Percentiles rank a stretch among this genome's conserved stretches.
Conservation (phyloP, 2,113 vertebrate genomes). For the Colius striatus region DNA sequence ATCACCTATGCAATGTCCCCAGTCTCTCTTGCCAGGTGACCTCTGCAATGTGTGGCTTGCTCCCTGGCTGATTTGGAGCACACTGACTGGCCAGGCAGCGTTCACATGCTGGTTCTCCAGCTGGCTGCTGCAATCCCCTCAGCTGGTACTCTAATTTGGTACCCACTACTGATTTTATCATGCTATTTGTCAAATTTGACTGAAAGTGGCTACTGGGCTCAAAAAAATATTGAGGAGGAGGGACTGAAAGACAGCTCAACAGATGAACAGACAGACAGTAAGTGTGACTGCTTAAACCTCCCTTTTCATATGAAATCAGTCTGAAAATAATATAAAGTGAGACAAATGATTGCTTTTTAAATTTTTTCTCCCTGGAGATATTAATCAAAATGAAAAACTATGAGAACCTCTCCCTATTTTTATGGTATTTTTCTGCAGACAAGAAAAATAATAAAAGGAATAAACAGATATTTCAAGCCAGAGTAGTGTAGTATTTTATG, state of each 20-base stretch:
- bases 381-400: not conserved
- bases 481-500: not conserved
- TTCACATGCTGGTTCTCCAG: not conserved
- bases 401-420: not conserved
- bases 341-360: not conserved
- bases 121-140: not conserved
- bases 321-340: slow-evolving; percentile 2
- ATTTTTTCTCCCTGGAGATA: not conserved
- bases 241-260: slow-evolving; percentile 3
- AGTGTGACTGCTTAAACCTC: not conserved
- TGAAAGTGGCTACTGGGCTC: slow-evolving; percentile 16
- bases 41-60: not conserved
- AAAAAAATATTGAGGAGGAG: not conserved
- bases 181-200: slow-evolving; percentile 26
- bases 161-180: not conserved
- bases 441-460: not conserved
- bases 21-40: not conserved
- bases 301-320: not conserved
- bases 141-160: not conserved
- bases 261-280: slow-evolving; percentile 19
- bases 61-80: not conserved
- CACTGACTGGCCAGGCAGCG: not conserved
- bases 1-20: not conserved
- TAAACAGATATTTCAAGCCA: not conserved
- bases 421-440: not conserved